These are phyloP conservation scores for Marronus borbonicus DNA, from an alignment of 2,888 invertebrate genomes.

Conservation along the genomic window DNA sequence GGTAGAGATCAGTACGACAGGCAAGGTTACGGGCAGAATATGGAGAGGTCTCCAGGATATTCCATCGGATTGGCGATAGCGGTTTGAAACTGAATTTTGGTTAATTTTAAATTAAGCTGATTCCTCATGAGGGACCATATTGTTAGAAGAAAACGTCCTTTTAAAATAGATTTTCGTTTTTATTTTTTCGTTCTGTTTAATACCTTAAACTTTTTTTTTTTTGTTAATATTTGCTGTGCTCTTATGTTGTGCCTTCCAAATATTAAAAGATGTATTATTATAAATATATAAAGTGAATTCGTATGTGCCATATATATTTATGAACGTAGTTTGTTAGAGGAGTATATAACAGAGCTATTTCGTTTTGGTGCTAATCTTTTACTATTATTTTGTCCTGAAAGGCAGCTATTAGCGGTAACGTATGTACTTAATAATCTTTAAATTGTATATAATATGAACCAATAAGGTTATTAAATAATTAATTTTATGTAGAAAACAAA, in stretches of 20 bases:
- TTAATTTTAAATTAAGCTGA: conserved; percentile 32
- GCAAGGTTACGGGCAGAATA: conserved; percentile 53
- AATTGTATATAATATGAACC: background rate
- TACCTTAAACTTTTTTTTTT: conserved; percentile 25
- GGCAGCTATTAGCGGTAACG: conserved; percentile 47
- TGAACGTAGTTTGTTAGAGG: conserved; percentile 14
- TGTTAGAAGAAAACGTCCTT: conserved; percentile 46
- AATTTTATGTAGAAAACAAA: no score
- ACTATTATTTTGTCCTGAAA: conserved; percentile 38
- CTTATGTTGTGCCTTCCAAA: conserved; percentile 53
- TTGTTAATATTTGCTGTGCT: conserved; percentile 48
- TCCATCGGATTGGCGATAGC: conserved; percentile 64
- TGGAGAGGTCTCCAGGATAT: conserved; percentile 59
- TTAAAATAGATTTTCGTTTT: conserved; percentile 23
- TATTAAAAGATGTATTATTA: conserved; percentile 30
- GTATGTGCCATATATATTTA: conserved; percentile 57
- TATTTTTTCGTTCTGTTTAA: background rate
- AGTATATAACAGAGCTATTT: conserved; percentile 48
- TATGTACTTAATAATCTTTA: conserved; percentile 12
- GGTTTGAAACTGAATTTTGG: conserved; percentile 58
- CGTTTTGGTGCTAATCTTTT: conserved; percentile 49
- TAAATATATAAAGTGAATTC: conserved; percentile 59
- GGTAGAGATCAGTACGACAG: conserved; percentile 56
- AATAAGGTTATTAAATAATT: no score
- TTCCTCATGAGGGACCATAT: conserved; percentile 59